Base-by-base conservation (phyloP, 2,797 vertebrate genomes). In the Premnoplex brunnescens region DNA sequence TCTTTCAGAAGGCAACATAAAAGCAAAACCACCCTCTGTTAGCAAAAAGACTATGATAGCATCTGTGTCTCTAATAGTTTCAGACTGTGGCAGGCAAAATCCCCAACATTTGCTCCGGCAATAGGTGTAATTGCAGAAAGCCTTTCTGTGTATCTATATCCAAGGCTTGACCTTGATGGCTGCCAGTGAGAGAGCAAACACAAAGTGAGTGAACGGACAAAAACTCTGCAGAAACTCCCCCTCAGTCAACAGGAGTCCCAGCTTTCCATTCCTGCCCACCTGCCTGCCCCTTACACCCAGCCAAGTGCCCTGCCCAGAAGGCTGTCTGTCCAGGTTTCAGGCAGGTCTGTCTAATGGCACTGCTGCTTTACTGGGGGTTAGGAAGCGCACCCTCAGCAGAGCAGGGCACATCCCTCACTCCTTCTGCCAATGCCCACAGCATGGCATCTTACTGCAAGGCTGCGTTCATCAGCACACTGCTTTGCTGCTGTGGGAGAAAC, bases 401-500 rank as follows among this genome's bases (percentile, higher is more conserved):
- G 21, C 2, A 19, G 28, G 28, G 1, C 18, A 21, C 0, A 0
- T 43, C 19, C 60, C 23, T 58, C 60, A 44, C 2, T 34, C 46
- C 23, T 46, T 41, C 28, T n/a, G 41, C 15, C 1, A 2, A 12
- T 6, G 2, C 4, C 46, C 46, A 21, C 18, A 46, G 49, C 3
- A 0, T 0, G 1, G 17, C 20, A 37, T 12, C 26, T 28, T 7
- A 3, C 5, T n/a, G 60, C 68, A 37, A 52, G 34, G 64, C 27
- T 56, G 14, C 0, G 0, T 20, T 56, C 16, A 5, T 39, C 1
- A 0, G n/a, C 27, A 32, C 23, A 6, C 36, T 36, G 55, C 10
- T 36, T 46, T 0, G 4, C 55, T 69, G 52, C 26, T n/a, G 34
- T 16, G 51, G 37, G 41, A 83, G 26, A 28, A 37, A 41, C 4